Conservation (phyloP, 2,888 invertebrate genomes). For the Heliconius hortense region DNA sequence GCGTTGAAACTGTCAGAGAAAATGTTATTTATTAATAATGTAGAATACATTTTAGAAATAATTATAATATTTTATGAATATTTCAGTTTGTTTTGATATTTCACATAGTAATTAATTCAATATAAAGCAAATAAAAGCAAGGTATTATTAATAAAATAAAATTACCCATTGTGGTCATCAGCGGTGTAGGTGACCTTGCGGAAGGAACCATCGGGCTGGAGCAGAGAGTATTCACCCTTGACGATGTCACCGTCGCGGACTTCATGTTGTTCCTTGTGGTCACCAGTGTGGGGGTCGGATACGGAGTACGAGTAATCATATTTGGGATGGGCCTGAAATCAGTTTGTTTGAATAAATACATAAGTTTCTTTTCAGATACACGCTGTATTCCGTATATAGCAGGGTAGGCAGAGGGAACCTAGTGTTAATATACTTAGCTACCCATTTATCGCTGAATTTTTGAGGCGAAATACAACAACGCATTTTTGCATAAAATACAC, state of each 20-base stretch:
- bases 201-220: slow-evolving; percentile 78
- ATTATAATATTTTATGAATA: not conserved
- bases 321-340: slow-evolving; percentile 72
- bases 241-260: slow-evolving; percentile 74
- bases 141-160: slow-evolving; percentile 4
- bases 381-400: too few species aligned
- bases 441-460: too few species aligned
- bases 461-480: too few species aligned
- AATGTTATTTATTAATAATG: not conserved
- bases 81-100: not conserved
- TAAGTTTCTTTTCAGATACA: not conserved
- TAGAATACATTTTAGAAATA: not conserved
- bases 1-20: slow-evolving; percentile 76
- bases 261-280: slow-evolving; percentile 79
- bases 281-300: slow-evolving; percentile 77
- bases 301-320: slow-evolving; percentile 79
- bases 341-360: slow-evolving; percentile 10
- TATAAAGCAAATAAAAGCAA: not conserved
- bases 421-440: too few species aligned
- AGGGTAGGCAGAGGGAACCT: too few species aligned
- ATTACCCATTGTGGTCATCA: slow-evolving; percentile 77
- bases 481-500: too few species aligned
- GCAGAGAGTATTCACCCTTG: slow-evolving; percentile 76
- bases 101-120: not conserved
- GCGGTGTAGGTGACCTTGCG: slow-evolving; percentile 79